Evolutionary conservation across 2,113 vertebrate species (phyloP).

Genomic region (Emydura subglobosa): DNA sequence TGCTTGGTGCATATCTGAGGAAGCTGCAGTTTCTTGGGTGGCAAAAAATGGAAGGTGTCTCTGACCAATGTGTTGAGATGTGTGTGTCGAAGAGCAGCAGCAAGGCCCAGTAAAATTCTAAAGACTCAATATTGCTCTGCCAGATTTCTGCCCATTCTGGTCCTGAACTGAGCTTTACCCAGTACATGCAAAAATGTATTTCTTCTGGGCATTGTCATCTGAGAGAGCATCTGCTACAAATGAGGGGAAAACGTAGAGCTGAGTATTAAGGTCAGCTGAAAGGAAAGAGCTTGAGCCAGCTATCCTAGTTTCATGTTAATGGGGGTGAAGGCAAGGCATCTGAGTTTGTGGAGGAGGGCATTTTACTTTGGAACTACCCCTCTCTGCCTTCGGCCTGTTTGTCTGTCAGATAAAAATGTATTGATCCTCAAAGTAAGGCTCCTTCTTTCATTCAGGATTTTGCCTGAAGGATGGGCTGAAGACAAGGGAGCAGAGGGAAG

Average conservation of each 20-base stretch:
- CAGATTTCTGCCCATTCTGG: neutral
- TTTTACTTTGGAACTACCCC: neutral
- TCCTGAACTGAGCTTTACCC: neutral
- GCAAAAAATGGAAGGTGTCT: neutral
- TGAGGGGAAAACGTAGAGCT: neutral
- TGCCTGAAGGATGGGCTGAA: neutral
- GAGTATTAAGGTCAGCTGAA: neutral
- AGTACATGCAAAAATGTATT: neutral
- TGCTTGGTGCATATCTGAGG: neutral
- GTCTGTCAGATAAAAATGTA: neutral
- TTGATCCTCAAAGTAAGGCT: neutral
- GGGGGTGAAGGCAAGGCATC: neutral
- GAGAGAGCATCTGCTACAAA: neutral
- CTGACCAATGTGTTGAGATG: neutral
- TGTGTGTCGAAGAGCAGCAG: neutral
- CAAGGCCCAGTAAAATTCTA: neutral
- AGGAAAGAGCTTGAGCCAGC: neutral
- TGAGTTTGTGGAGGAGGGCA: neutral
- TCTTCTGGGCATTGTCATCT: neutral
- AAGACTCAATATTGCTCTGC: neutral
- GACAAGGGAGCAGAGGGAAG: neutral
- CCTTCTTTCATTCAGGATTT: neutral
- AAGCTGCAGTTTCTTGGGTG: neutral
- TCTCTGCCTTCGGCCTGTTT: neutral
- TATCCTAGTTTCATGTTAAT: neutral